These are phyloP conservation scores for Sialis lutaria DNA, from an alignment of 2,888 invertebrate species.

Conservation along the genomic window DNA sequence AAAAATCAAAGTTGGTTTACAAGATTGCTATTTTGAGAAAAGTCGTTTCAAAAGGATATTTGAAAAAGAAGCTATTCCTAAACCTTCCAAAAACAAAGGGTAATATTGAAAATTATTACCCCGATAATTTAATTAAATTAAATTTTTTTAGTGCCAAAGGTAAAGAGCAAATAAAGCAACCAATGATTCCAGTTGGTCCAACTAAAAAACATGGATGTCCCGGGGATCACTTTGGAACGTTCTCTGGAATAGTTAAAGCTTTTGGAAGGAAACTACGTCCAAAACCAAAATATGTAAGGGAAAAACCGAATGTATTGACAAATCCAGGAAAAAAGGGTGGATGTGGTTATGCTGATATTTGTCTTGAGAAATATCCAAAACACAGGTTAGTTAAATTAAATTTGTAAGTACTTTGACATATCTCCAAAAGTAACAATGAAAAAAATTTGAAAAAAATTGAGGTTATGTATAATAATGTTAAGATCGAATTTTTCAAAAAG, in stretches of 20 bases:
- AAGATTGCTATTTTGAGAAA: constrained; percentile 27
- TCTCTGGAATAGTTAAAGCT: constrained; percentile 16
- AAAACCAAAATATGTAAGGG: constrained; percentile 8
- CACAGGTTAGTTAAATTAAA: constrained; percentile 14
- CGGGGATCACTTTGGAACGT: constrained; percentile 35
- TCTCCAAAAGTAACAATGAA: too few relatives aligned
- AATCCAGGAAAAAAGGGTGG: constrained; percentile 29
- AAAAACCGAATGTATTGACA: constrained; percentile 16
- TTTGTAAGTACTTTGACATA: not conserved
- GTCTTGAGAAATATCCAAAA: constrained; percentile 28
- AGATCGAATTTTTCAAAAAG: too few relatives aligned
- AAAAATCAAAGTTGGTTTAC: constrained; percentile 23
- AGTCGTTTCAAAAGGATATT: constrained; percentile 25
- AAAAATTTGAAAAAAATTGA: too few relatives aligned
- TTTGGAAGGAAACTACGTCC: constrained; percentile 11
- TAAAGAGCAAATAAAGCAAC: constrained; percentile 4
- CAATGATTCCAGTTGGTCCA: constrained; percentile 20
- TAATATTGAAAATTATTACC: not conserved
- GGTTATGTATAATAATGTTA: too few relatives aligned
- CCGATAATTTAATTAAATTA: too few relatives aligned
- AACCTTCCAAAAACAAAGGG: not conserved
- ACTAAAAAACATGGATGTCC: constrained; percentile 29
- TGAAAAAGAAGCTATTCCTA: constrained; percentile 11
- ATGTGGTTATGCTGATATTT: constrained; percentile 30
- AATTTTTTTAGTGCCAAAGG: too few relatives aligned